phyloP scores from a whole-genome alignment of 2,888 invertebrate genomes.

The Hanleya hanleyi region DNA sequence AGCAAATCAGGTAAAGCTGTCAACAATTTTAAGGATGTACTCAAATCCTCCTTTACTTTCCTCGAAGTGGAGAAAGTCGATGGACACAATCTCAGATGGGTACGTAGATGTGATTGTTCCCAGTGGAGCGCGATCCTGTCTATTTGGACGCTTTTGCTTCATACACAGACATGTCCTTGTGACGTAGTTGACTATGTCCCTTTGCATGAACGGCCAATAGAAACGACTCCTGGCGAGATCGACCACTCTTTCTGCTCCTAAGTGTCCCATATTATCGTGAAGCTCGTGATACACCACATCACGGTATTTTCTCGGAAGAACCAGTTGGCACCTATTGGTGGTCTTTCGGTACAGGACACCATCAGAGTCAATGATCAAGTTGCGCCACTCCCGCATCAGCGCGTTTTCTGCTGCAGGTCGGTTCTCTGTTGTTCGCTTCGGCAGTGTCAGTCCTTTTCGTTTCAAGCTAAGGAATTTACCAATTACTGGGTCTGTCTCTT shows the following conservation, averaged over 20 bases:
- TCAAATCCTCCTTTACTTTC: no score
- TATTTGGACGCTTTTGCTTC: background rate
- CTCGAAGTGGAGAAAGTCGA: no score
- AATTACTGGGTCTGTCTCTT: background rate
- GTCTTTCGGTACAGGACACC: background rate
- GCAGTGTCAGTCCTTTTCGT: background rate
- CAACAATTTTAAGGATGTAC: no score
- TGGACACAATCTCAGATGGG: no score
- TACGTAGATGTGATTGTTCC: background rate
- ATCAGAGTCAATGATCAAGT: background rate
- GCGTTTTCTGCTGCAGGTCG: background rate
- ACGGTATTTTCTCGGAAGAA: background rate
- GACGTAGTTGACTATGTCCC: slow-evolving; percentile 1
- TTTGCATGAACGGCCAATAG: slow-evolving; percentile 16
- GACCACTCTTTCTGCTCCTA: slow-evolving; percentile 9
- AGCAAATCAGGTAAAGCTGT: no score
- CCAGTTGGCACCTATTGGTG: background rate
- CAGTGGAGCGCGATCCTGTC: background rate
- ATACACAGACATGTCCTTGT: background rate
- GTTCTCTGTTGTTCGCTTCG: no score
- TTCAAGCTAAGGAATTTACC: background rate
- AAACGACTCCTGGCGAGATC: slow-evolving; percentile 1
- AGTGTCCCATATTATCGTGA: slow-evolving; percentile 7
- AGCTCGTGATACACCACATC: background rate
- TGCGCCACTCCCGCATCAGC: background rate